Evolutionary conservation across 2,797 vertebrate species (phyloP).

Genomic region (Iguana delicatissima): DNA sequence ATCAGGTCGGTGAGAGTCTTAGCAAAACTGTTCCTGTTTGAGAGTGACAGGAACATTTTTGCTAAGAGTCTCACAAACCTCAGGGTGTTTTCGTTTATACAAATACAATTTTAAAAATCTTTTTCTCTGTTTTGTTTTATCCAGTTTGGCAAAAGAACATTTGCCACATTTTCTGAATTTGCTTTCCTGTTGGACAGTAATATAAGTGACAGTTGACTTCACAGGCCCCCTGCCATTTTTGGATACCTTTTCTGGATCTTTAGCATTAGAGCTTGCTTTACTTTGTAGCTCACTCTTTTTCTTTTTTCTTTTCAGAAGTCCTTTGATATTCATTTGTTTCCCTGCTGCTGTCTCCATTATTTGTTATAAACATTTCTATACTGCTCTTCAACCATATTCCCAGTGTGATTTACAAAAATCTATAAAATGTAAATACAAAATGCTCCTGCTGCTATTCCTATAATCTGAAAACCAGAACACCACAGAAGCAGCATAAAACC

Average conservation of each 20-base stretch:
- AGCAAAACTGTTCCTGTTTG: too few relatives aligned
- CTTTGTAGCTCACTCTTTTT: background rate
- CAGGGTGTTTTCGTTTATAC: background rate
- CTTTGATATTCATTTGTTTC: background rate
- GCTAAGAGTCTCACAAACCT: too few relatives aligned
- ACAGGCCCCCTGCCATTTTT: background rate
- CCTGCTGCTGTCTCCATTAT: background rate
- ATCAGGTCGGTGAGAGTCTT: too few relatives aligned
- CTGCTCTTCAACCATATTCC: background rate
- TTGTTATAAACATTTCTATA: background rate
- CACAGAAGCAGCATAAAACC: background rate
- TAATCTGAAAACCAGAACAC: background rate
- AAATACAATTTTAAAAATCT: background rate
- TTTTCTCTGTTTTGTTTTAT: slow-evolving; percentile 1
- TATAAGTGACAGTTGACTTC: background rate
- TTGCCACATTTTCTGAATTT: background rate
- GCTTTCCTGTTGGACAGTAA: background rate
- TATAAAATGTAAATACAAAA: background rate
- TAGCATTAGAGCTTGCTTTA: background rate
- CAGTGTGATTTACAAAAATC: background rate
- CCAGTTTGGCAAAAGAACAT: background rate
- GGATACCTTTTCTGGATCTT: background rate
- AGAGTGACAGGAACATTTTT: too few relatives aligned
- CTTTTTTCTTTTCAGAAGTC: background rate
- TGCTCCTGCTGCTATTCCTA: too few relatives aligned